These are phyloP conservation scores for Tetramorium bicarinatum DNA, from an alignment of 2,888 invertebrate genomes.

Conservation along the genomic window DNA sequence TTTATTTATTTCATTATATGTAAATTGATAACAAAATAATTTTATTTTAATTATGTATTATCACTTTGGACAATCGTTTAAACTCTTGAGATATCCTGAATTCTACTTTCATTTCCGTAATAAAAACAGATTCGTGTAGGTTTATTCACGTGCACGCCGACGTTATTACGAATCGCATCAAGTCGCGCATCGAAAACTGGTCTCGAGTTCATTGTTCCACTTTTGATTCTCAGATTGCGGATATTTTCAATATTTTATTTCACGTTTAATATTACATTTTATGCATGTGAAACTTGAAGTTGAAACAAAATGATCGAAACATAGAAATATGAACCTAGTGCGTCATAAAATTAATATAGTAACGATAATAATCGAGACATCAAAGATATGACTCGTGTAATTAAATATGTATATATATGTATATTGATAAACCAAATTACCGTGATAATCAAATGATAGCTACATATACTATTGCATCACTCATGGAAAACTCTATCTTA, in stretches of 20 bases:
- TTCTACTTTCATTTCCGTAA: neutral
- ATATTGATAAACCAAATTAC: neutral
- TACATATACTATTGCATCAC: neutral
- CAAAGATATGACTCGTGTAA: neutral
- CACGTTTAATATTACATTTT: slow-evolving; percentile 11
- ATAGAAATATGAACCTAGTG: neutral
- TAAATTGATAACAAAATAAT: neutral
- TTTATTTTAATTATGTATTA: too few relatives aligned
- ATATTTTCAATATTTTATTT: slow-evolving; percentile 33
- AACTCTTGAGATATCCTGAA: neutral
- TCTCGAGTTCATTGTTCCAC: slow-evolving; percentile 28
- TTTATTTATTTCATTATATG: neutral
- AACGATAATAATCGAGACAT: neutral
- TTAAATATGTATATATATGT: neutral
- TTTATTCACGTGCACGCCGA: neutral
- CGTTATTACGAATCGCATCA: slow-evolving; percentile 7
- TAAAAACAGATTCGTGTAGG: neutral
- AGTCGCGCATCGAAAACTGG: slow-evolving; percentile 4
- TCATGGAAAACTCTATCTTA: neutral
- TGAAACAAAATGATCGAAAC: neutral
- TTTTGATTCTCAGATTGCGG: neutral
- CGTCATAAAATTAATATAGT: neutral
- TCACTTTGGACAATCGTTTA: neutral
- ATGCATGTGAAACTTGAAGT: neutral
- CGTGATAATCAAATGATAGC: neutral